Percentiles rank a stretch among this genome's conserved stretches.
Evolutionary conservation across 2,113 vertebrate species (phyloP).

Genomic region (Herpetotheres cachinnans): DNA sequence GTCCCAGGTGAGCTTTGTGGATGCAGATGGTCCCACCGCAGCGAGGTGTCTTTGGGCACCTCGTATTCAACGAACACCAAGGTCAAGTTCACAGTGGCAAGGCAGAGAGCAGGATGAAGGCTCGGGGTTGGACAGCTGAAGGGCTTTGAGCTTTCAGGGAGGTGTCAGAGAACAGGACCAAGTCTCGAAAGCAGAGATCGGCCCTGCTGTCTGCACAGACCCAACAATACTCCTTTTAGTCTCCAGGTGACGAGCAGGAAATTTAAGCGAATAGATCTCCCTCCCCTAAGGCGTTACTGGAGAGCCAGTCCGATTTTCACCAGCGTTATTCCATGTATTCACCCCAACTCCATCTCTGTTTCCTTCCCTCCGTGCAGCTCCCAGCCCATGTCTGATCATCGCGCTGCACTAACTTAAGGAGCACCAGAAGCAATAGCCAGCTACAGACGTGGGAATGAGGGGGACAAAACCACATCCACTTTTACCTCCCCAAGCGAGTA

Average conservation of each 20-base stretch:
- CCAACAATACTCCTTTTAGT: neutral
- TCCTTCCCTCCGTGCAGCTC: neutral
- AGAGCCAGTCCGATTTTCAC: neutral
- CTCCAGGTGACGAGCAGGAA: neutral
- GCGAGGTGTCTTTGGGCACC: neutral
- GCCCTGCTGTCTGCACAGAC: neutral
- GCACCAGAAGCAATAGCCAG: neutral
- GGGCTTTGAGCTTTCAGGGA: neutral
- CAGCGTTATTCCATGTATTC: accelerated
- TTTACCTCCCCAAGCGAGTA: neutral
- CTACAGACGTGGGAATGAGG: accelerated
- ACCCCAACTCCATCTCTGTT: neutral
- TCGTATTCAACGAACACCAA: accelerated
- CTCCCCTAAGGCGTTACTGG: accelerated
- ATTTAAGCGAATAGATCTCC: neutral
- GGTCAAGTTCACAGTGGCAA: accelerated
- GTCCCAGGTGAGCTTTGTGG: neutral
- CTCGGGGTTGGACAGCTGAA: neutral
- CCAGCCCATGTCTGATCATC: neutral
- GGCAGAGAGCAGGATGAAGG: neutral
- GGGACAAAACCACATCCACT: neutral
- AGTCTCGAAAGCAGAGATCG: neutral
- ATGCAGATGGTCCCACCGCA: neutral
- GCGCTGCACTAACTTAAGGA: accelerated
- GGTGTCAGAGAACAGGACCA: neutral